Percentiles rank a stretch among this genome's conserved stretches.
Conservation (phyloP, 2,113 vertebrate species). For the Alligator sinensis region DNA sequence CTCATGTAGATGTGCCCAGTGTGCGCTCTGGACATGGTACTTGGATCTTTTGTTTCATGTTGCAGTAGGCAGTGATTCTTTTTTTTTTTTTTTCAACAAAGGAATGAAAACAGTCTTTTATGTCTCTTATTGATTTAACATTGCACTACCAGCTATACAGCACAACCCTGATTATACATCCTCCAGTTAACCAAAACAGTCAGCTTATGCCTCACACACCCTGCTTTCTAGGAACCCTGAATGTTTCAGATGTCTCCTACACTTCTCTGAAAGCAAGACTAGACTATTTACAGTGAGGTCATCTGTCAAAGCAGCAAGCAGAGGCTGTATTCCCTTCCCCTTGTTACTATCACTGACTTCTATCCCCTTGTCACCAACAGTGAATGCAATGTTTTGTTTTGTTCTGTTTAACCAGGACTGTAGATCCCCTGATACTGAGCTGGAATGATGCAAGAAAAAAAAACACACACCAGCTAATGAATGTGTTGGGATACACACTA, state of each 20-base stretch:
- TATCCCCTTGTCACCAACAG: background rate
- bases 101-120: background rate
- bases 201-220: background rate
- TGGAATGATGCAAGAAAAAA: background rate
- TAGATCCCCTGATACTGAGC: rapidly evolving
- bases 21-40: rapidly evolving
- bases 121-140: background rate
- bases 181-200: rapidly evolving
- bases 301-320: background rate
- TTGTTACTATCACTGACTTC: background rate
- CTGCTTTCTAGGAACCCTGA: background rate
- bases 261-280: background rate
- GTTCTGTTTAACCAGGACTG: rapidly evolving
- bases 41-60: rapidly evolving
- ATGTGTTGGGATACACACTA: rapidly evolving
- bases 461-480: background rate
- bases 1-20: background rate
- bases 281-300: rapidly evolving
- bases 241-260: rapidly evolving
- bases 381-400: rapidly evolving
- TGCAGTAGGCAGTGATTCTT: background rate
- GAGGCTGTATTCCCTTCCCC: background rate
- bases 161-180: background rate
- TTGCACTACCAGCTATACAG: background rate
- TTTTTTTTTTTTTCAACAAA: background rate